Conservation (phyloP, 2,113 vertebrate species). For the Stigmatopora nigra region DNA sequence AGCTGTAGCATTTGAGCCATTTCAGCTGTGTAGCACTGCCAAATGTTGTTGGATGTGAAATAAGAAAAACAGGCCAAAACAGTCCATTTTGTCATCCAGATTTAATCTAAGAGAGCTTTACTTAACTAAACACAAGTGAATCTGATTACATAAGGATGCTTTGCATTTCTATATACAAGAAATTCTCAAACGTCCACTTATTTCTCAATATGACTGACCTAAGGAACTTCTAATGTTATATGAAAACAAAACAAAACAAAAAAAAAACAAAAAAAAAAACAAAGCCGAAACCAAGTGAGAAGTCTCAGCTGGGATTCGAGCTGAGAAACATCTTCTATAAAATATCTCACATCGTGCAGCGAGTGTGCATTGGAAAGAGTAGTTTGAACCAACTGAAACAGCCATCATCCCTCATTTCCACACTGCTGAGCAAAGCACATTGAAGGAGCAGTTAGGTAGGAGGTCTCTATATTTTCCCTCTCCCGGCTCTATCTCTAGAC, state of each 20-base stretch:
- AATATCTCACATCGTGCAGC: conserved; percentile 52
- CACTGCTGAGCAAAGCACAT: conserved; percentile 55
- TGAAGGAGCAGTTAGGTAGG: conserved; percentile 44
- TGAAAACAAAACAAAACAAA: conserved; percentile 31
- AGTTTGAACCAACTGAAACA: conserved; percentile 14
- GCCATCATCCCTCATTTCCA: conserved; percentile 58
- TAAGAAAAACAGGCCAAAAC: conserved; percentile 37
- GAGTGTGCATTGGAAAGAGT: conserved; percentile 41
- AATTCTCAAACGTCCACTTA: not conserved
- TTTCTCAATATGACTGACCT: not conserved
- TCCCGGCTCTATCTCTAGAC: conserved; percentile 14
- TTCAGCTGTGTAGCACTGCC: conserved; percentile 36
- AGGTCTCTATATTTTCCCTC: conserved; percentile 20
- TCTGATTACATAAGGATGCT: not conserved
- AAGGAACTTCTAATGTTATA: conserved; percentile 15
- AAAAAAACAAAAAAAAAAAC: conserved; percentile 29
- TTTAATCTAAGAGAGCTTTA: conserved; percentile 40
- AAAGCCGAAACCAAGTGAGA: conserved; percentile 41
- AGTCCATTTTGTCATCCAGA: conserved; percentile 38
- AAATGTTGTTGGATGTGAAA: conserved; percentile 40
- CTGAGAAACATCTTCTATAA: conserved; percentile 60
- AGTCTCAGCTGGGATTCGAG: conserved; percentile 58
- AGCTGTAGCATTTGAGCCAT: conserved; percentile 15
- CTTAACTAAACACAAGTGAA: not conserved
- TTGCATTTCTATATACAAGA: not conserved